phyloP scores from a whole-genome alignment of 2,888 invertebrate genomes.

The Tenthredo scrophulariae region DNA sequence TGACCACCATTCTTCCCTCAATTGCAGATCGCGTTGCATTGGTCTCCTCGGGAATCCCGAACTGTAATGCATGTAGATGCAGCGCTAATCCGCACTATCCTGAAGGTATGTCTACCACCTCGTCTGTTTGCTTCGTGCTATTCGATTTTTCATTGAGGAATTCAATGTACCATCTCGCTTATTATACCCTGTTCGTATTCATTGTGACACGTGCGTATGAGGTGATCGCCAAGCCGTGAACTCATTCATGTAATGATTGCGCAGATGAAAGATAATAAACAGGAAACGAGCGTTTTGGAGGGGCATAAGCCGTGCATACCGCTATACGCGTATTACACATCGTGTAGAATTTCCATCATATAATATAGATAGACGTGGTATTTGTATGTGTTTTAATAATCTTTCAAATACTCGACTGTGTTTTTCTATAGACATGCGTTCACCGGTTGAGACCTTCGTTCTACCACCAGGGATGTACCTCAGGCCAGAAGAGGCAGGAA shows the following conservation, averaged over 20 bases:
- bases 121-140: not conserved
- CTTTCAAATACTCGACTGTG: conserved; percentile 55
- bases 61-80: conserved; percentile 74
- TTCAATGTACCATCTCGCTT: not conserved
- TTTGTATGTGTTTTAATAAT: not conserved
- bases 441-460: conserved; percentile 73
- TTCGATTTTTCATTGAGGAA: not conserved
- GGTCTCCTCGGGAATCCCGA: conserved; percentile 78
- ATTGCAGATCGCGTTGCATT: conserved; percentile 84
- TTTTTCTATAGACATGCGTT: conserved; percentile 68
- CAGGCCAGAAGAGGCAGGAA: conserved; percentile 88
- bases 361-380: not conserved
- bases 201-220: not conserved
- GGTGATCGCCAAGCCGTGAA: conserved; percentile 25
- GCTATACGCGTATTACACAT: conserved; percentile 32
- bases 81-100: conserved; percentile 74
- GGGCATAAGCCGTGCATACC: conserved; percentile 48
- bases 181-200: not conserved
- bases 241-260: conserved; percentile 21
- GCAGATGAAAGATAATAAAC: conserved; percentile 14
- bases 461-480: conserved; percentile 85
- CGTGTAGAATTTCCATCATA: not conserved
- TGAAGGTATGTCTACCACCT: conserved; percentile 64
- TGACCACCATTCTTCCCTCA: conserved; percentile 52
- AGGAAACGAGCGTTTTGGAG: conserved; percentile 26